Evolutionary conservation across 1,140 invertebrate species (phyloP), one percentile per base, ranked within the genome.

Genomic region (Caerostris extrusa): DNA sequence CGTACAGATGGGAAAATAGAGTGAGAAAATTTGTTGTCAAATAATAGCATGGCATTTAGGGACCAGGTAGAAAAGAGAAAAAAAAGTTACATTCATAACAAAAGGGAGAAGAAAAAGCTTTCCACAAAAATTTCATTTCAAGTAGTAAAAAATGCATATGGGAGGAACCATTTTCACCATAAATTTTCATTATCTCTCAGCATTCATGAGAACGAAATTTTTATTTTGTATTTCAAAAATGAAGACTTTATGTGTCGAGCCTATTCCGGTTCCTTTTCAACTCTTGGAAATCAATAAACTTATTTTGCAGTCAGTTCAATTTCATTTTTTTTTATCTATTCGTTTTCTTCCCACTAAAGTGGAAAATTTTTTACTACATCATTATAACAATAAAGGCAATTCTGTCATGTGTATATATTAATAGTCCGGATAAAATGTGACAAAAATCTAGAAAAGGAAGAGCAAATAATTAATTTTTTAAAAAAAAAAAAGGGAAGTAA

Each of bases 11-110:
- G 58, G 58, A 91, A 85, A 83, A 83, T 67, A 91, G 60, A 82
- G 71, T 53, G 14, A 67, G 90, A 60, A 64, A 85, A 83, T 85
- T 91, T 91, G 55, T 82, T 64, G 77, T 56, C 57, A 85, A 91
- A 91, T 91, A 77, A 83, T 85, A 3, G 56, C 17, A 12, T 12
- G 34, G 55, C 58, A 83, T 83, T 91, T 64, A 91, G 90, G 77
- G 50, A 56, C 58, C 55, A 34, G 5, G n/a, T 67, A 67, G n/a
- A 91, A 83, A n/a, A 81, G n/a, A 53, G 56, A 50, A 12, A 5
- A 8, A 34, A 77, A 77, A 34, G 8, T 77, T 77, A 10, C 69
- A 50, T 77, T 77, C 19, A 19, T 10, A 10, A 4, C 19, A 53
- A 64, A 64, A 64, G 12, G 61, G 61, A 8, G 61, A 64, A 12